Conservation (phyloP, 2,888 invertebrate genomes). For the Dicranocentrus wangi region DNA sequence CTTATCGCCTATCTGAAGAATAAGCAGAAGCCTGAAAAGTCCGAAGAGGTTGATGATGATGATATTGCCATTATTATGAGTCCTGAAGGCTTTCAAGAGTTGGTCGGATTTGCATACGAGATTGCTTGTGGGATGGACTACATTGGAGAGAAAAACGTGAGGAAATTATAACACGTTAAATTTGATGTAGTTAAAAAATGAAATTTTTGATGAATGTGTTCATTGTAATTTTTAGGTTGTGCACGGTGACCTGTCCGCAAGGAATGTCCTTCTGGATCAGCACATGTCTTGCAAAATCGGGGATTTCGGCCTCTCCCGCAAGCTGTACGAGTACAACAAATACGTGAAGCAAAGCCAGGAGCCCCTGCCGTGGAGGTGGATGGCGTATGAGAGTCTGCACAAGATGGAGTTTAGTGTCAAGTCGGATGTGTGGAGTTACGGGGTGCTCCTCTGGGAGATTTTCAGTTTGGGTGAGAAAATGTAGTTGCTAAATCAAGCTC, state of each 20-base stretch:
- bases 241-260: background rate
- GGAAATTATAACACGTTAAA: too few relatives aligned
- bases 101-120: conserved; percentile 16
- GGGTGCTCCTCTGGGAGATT: background rate
- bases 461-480: background rate
- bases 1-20: conserved; percentile 40
- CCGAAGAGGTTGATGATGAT: background rate
- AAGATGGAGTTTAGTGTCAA: background rate
- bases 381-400: background rate
- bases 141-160: background rate
- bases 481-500: background rate
- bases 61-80: background rate
- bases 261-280: background rate
- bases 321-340: conserved; percentile 6
- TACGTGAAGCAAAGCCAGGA: conserved; percentile 16
- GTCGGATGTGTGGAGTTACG: conserved; percentile 19
- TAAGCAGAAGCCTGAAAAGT: conserved; percentile 23
- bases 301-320: conserved; percentile 4
- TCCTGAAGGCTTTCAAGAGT: background rate
- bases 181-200: too few relatives aligned
- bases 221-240: background rate
- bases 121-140: conserved; percentile 62
- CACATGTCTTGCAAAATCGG: background rate
- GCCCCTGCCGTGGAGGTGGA: conserved; percentile 18
- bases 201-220: background rate